phyloP scores from a whole-genome alignment of 2,113 vertebrate genomes.

The Ornithorhynchus anatinus region DNA sequence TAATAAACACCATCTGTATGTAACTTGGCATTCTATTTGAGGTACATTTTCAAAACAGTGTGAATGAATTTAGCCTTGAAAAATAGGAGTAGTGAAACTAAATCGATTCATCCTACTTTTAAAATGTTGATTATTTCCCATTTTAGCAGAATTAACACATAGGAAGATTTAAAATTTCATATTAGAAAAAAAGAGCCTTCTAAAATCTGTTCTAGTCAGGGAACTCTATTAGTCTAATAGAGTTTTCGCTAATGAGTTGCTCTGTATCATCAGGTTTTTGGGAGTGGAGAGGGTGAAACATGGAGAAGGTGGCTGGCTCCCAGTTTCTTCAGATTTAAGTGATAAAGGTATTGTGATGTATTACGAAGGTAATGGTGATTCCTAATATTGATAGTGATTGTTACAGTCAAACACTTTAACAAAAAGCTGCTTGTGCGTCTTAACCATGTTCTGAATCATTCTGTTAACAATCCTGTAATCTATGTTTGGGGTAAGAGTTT shows the following conservation, averaged over 20 bases:
- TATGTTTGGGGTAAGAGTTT: no score
- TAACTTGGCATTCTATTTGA: neutral
- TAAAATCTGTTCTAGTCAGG: neutral
- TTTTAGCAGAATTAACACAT: no score
- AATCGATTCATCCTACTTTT: neutral
- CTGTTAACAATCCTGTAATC: no score
- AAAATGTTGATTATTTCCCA: neutral
- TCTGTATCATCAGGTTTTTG: slow-evolving; percentile 14
- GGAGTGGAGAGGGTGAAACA: neutral
- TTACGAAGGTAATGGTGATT: slow-evolving; percentile 41
- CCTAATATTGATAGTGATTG: neutral
- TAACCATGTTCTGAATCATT: no score
- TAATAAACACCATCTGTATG: neutral
- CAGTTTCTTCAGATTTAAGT: neutral
- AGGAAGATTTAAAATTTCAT: neutral
- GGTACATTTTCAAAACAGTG: neutral
- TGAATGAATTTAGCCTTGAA: neutral
- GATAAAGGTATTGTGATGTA: slow-evolving; percentile 7
- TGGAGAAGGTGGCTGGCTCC: neutral
- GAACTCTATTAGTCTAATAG: neutral
- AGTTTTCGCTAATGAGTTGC: neutral
- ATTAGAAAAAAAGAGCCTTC: no score
- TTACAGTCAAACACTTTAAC: no score
- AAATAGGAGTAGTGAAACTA: neutral
- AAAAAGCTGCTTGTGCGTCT: no score